Evolutionary conservation across 2,113 vertebrate genomes (phyloP).

Genomic region (Solenodon paradoxus): DNA sequence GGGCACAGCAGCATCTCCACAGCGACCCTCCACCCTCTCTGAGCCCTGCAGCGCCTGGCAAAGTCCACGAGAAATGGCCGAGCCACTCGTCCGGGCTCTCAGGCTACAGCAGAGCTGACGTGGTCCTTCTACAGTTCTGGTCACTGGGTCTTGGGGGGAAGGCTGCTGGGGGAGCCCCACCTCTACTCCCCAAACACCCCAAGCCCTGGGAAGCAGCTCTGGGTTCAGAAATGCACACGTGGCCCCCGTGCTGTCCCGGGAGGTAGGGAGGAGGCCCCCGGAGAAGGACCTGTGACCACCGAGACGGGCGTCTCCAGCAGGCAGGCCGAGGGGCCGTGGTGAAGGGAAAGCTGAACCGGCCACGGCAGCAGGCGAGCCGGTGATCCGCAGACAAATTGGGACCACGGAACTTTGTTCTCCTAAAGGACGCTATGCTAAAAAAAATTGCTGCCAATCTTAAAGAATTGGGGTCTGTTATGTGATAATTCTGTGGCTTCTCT

Average conservation of each 20-base stretch:
- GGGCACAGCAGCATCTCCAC: not conserved
- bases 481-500: not conserved
- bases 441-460: not conserved
- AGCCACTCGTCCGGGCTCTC: not conserved
- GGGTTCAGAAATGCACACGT: not conserved
- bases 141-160: accelerated
- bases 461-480: not conserved
- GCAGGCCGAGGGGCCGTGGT: no score
- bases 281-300: not conserved
- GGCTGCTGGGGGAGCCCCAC: no score
- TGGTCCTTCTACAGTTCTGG: accelerated
- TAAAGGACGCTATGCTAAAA: not conserved
- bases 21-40: not conserved
- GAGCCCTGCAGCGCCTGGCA: accelerated
- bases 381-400: accelerated
- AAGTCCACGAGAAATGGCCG: accelerated
- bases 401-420: not conserved
- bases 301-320: accelerated
- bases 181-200: not conserved
- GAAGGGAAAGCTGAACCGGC: accelerated
- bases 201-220: not conserved
- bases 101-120: not conserved
- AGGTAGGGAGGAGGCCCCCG: not conserved
- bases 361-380: not conserved
- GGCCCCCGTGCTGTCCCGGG: not conserved